Evolutionary conservation across 1,140 invertebrate species (phyloP).

Genomic region (Drosophila repletoides): DNA sequence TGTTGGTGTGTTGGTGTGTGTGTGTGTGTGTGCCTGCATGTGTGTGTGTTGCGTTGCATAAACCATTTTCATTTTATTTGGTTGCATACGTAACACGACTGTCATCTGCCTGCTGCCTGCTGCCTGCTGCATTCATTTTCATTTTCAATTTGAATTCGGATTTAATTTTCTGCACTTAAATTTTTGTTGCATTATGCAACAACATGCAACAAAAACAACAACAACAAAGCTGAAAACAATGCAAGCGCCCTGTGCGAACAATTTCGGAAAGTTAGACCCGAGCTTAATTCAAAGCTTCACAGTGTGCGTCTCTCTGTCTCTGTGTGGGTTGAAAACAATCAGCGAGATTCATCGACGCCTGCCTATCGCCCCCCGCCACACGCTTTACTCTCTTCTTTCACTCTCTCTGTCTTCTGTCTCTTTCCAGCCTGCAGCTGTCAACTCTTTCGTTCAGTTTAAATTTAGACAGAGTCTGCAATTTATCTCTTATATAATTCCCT

Average conservation of each 20-base stretch:
- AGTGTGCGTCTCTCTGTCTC: conserved; percentile 8
- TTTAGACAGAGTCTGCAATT: conserved; percentile 60
- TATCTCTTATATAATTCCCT: conserved; percentile 1
- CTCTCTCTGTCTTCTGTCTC: conserved; percentile 3
- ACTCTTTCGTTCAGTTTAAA: conserved; percentile 50
- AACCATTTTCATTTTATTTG: conserved; percentile 40
- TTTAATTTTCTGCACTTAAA: conserved; percentile 7
- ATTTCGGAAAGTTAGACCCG: not conserved
- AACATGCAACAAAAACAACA: not conserved
- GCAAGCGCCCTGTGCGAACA: conserved; percentile 11
- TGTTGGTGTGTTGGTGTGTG: not conserved
- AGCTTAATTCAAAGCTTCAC: conserved; percentile 1
- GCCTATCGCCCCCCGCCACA: not conserved
- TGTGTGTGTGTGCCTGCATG: not conserved
- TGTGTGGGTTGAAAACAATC: conserved; percentile 64
- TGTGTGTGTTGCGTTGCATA: conserved; percentile 32
- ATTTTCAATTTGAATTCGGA: conserved; percentile 9
- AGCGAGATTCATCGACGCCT: conserved; percentile 18
- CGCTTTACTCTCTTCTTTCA: not conserved
- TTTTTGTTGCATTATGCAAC: conserved; percentile 27
- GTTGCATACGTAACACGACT: conserved; percentile 27
- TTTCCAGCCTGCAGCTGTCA: not conserved
- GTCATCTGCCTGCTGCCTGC: conserved; percentile 32
- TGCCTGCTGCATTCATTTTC: conserved; percentile 28
- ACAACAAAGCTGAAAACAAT: not conserved